Percentiles rank a stretch among this genome's conserved stretches.
phyloP scores from a whole-genome alignment of 2,113 vertebrate species.

The Entomyzon cyanotis region DNA sequence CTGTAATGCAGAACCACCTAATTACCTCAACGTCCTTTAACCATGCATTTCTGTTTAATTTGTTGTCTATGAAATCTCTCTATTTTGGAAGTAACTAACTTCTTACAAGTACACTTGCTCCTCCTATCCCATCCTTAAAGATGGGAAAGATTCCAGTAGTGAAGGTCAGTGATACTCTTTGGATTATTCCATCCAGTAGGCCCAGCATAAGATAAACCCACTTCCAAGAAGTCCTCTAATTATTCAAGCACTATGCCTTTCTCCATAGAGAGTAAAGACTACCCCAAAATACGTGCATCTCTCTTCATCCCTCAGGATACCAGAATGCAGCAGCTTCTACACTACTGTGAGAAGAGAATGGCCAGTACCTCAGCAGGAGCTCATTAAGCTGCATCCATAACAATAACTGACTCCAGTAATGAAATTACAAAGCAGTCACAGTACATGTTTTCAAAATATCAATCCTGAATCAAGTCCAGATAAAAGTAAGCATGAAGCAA shows the following conservation, averaged over 20 bases:
- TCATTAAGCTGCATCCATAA: conserved; percentile 5
- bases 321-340: not conserved
- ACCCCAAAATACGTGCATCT: not conserved
- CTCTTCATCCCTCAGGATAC: not conserved
- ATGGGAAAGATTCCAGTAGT: not conserved
- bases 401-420: not conserved
- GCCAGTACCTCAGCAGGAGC: not conserved
- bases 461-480: not conserved
- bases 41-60: not conserved
- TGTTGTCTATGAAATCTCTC: not conserved
- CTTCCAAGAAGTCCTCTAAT: not conserved
- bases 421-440: not conserved
- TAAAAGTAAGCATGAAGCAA: not conserved
- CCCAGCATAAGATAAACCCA: not conserved
- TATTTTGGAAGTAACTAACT: not conserved
- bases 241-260: not conserved
- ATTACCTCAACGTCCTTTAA: not conserved
- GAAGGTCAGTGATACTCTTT: not conserved
- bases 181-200: not conserved
- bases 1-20: not conserved
- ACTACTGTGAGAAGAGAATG: not conserved
- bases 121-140: not conserved
- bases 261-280: not conserved
- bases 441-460: not conserved
- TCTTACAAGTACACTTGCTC: not conserved